These are phyloP conservation scores for Nephrotoma appendiculata DNA, from an alignment of 2,888 invertebrate species.

Conservation along the genomic window DNA sequence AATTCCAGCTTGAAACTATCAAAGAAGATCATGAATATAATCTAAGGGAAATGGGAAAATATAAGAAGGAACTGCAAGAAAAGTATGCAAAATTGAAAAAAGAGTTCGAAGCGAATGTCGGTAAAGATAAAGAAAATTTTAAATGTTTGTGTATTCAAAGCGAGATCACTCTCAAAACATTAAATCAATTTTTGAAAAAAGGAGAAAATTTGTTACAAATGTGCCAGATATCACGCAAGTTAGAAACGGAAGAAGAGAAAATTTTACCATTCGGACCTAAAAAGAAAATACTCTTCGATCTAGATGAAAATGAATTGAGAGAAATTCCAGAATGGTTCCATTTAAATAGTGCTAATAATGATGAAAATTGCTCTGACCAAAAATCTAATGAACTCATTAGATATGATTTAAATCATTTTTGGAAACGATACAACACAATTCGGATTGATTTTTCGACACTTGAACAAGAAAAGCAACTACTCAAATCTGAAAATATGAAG, in stretches of 20 bases:
- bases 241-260: slow-evolving; percentile 47
- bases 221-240: slow-evolving; percentile 46
- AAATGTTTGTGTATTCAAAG: slow-evolving; percentile 46
- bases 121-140: slow-evolving; percentile 38
- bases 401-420: slow-evolving; percentile 50
- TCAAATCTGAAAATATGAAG: slow-evolving; percentile 45
- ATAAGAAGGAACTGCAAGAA: slow-evolving; percentile 36
- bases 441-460: slow-evolving; percentile 38
- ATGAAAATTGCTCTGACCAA: slow-evolving; percentile 19
- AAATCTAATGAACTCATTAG: slow-evolving; percentile 37
- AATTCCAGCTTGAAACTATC: slow-evolving; percentile 36
- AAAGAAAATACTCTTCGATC: slow-evolving; percentile 18
- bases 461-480: slow-evolving; percentile 24
- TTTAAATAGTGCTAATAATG: not conserved
- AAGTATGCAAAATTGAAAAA: slow-evolving; percentile 37
- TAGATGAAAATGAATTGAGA: slow-evolving; percentile 28
- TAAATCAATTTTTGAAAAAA: slow-evolving; percentile 28
- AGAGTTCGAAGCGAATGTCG: slow-evolving; percentile 36
- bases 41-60: slow-evolving; percentile 32
- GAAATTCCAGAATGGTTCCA: slow-evolving; percentile 16
- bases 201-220: slow-evolving; percentile 45
- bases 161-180: slow-evolving; percentile 9
- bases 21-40: slow-evolving; percentile 34
- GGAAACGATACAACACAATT: slow-evolving; percentile 44
- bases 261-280: slow-evolving; percentile 27